Base-by-base conservation (phyloP, 2,113 vertebrate species). In the Chloropsis cyanopogon region DNA sequence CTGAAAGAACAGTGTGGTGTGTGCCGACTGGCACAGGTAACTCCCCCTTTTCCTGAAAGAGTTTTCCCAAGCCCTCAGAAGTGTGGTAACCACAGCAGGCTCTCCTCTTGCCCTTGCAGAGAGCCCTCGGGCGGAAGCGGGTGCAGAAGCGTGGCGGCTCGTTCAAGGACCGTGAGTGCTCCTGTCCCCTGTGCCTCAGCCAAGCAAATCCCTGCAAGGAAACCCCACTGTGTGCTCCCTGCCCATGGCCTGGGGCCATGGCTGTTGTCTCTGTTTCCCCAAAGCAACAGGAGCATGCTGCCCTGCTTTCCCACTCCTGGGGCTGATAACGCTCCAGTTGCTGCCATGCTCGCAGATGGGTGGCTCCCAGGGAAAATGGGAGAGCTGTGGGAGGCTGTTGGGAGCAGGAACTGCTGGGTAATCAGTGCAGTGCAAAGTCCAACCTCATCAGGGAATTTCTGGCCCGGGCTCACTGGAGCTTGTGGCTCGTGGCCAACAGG, bases 81-180 rank as follows among this genome's bases (percentile, higher is more conserved):
- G 23, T 3, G 10, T 18, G 22, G 57, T 60, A n/a, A n/a, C 47
- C 25, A 33, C 79, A 79, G 76, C 72, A 1, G 2, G 1, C 47
- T 69, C 69, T 89, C 77, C 83, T 86, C 86, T 60, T 68, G 65
- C 79, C 65, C 57, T 65, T 83, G 25, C 96, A 99, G 99, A 98
- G 65, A 95, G 98, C 98, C 3, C 94, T 99, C 3, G 98, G 98
- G 8, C 97, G 98, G 93, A 99, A 97, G 93, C 98, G 98, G 31
- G 98, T 98, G 86, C 97, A 98, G 89, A 98, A 98, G 22, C 97
- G 98, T 0, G 97, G 98, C 0, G 99, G 99, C 76, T 99, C 99
- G 3, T 99, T 99, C 98, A 99, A 99, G 97, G 99, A 99, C 15
- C 98, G 99, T 99, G 98, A 96, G 98, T 98, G 61, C 76, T 20